Base-by-base conservation (phyloP, 2,797 vertebrate genomes). In the Dromococcyx pavoninus region DNA sequence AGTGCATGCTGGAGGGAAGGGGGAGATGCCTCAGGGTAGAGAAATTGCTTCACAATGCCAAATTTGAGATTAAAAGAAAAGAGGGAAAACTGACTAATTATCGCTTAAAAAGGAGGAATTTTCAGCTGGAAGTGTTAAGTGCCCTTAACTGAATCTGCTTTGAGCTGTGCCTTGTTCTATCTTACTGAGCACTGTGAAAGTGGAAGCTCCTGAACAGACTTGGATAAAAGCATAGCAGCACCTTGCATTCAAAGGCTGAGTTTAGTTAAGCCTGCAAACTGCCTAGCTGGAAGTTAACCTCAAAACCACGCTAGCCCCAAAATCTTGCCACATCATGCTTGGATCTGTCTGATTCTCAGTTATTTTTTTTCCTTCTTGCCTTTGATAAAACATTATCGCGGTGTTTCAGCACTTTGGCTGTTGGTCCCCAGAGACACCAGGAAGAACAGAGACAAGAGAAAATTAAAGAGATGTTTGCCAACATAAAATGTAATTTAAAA, bases 311-410 rank as follows among this genome's bases (percentile, higher is more conserved):
- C 41, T 57, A 60, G 21, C 27, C 41, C 57, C 62, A 21, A 74
- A 90, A 79, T 79, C 67, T 84, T 80, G 46, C 33, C 46, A 48
- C 62, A 69, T 80, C 69, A 69, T 2, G 1, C 58, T 86, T 76
- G 27, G 11, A 19, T 75, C 30, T 61, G 21, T 70, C 51, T 94
- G 83, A 74, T 93, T 90, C 80, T 75, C 50, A 19, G 53, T 66
- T 76, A 64, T 64, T 91, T 73, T 72, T 72, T 92, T 94, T 75
- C 78, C 74, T 75, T 87, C 62, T 82, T 75, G 70, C 39, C 89
- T 94, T 94, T 95, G 85, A 95, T 88, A 96, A 82, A 96, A 88
- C 74, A 67, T 90, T 94, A 96, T 91, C 58, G 2, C 48, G 84
- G 7, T 1, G 1, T 73, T 91, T 96, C 67, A 85, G 76, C 88